Evolutionary conservation across 2,888 invertebrate genomes (phyloP).

Genomic region (Aporophyla lueneburgensis): DNA sequence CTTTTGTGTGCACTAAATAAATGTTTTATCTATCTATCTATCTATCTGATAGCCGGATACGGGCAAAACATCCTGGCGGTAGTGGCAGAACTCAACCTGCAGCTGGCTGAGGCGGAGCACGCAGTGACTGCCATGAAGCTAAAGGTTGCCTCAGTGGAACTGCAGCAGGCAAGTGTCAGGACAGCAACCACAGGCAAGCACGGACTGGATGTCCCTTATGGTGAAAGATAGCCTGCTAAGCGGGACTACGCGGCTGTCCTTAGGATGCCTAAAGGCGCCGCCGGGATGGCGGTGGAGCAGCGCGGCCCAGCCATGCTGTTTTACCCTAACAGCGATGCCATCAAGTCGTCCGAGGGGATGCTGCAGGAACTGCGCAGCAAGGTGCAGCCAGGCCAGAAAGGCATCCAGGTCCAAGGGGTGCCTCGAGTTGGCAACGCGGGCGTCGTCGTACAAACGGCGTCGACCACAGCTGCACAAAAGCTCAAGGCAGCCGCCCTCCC

Average conservation of each 20-base stretch:
- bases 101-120: not conserved
- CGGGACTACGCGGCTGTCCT: not conserved
- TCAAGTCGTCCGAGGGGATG: not conserved
- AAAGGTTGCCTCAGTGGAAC: fast-evolving
- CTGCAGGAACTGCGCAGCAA: not conserved
- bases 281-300: not conserved
- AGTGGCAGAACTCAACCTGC: not conserved
- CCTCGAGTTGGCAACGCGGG: too few species aligned
- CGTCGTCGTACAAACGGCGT: too few species aligned
- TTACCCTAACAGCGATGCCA: not conserved
- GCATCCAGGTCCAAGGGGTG: too few species aligned
- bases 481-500: fast-evolving
- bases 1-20: too few species aligned
- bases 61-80: not conserved
- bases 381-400: too few species aligned
- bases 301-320: not conserved
- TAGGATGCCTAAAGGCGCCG: not conserved
- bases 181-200: too few species aligned
- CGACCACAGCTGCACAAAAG: not conserved
- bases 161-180: not conserved
- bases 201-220: too few species aligned
- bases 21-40: too few species aligned
- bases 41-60: not conserved
- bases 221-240: too few species aligned
- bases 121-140: fast-evolving